phyloP scores from a whole-genome alignment of 2,797 vertebrate species.

The Poecilia wingei region DNA sequence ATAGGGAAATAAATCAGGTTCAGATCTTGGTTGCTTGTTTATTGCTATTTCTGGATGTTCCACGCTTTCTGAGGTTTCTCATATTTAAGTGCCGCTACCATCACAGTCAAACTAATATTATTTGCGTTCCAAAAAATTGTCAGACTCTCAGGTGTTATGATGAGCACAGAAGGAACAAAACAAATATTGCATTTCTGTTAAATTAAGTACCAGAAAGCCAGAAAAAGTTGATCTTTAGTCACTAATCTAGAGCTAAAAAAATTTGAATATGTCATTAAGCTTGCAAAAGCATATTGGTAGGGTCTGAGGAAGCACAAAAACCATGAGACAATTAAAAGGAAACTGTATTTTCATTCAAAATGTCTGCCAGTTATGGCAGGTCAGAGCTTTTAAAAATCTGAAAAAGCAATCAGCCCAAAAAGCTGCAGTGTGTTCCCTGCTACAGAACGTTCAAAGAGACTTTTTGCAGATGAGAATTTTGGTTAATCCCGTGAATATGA shows the following conservation, averaged over 20 bases:
- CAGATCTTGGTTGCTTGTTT: conserved; percentile 23
- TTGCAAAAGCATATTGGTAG: not conserved
- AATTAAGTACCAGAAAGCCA: conserved; percentile 23
- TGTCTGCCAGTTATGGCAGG: not conserved
- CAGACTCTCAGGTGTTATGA: conserved; percentile 64
- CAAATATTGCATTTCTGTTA: conserved; percentile 14
- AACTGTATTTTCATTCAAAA: not conserved
- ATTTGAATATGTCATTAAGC: not conserved
- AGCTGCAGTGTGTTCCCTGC: not conserved
- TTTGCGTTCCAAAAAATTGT: conserved; percentile 38
- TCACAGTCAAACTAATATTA: conserved; percentile 34
- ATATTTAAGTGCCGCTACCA: conserved; percentile 64
- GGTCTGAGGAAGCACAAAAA: not conserved
- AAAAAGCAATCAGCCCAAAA: not conserved
- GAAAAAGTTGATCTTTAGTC: not conserved
- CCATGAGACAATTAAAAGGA: not conserved
- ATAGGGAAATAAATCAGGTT: conserved; percentile 16
- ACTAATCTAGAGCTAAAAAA: not conserved
- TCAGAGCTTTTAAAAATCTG: not conserved
- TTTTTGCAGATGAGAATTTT: conserved; percentile 5
- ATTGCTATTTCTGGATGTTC: conserved; percentile 31
- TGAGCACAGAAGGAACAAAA: conserved; percentile 45
- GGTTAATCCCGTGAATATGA: conserved; percentile 19
- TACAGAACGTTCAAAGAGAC: conserved; percentile 14
- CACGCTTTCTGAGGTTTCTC: conserved; percentile 43